Conservation (phyloP, 2,113 vertebrate genomes). For the Phylloscopus whistleri region DNA sequence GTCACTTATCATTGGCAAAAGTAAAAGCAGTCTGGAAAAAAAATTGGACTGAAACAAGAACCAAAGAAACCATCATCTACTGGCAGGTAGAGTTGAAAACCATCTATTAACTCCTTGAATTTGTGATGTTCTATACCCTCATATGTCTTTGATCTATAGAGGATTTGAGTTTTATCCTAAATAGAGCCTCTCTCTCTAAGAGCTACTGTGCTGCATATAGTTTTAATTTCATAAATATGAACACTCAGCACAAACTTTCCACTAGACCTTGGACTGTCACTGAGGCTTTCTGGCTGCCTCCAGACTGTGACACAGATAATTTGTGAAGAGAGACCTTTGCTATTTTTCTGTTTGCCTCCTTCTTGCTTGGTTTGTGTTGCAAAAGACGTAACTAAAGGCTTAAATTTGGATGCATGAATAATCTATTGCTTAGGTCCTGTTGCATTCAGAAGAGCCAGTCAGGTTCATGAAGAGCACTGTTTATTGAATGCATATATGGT, state of each 20-base stretch:
- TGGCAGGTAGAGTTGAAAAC: background rate
- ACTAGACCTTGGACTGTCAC: background rate
- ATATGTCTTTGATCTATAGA: background rate
- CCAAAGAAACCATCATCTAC: background rate
- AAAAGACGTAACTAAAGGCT: background rate
- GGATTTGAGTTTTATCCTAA: background rate
- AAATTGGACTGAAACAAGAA: background rate
- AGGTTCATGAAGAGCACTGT: background rate
- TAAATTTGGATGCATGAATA: background rate
- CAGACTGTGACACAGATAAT: background rate
- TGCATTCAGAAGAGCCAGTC: background rate
- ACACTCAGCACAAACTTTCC: background rate
- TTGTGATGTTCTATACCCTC: background rate
- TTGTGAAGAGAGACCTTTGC: background rate
- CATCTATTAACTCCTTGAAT: background rate
- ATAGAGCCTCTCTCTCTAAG: background rate
- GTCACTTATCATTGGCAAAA: background rate
- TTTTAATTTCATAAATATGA: background rate
- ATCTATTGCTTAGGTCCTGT: background rate
- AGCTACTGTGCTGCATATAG: accelerated
- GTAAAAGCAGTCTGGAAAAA: background rate
- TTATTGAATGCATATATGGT: background rate
- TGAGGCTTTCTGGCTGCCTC: background rate
- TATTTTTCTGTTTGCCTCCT: background rate
- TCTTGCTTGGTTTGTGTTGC: background rate